Percentiles rank a stretch among this genome's conserved stretches.
These are phyloP conservation scores for Hylaea fasciaria DNA, from an alignment of 2,888 invertebrate genomes.

Conservation along the genomic window DNA sequence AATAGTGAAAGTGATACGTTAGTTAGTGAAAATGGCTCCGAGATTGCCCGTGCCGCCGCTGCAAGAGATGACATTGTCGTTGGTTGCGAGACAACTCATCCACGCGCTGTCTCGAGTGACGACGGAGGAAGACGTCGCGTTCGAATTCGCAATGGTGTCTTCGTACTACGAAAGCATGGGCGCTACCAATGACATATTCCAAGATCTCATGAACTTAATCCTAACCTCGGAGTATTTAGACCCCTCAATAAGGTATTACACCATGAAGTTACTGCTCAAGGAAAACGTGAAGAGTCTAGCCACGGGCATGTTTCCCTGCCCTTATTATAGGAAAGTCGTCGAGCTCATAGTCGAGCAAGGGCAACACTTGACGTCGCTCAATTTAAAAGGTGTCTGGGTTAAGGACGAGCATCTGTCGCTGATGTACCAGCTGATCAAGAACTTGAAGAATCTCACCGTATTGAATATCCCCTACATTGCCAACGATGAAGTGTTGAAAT, in stretches of 20 bases:
- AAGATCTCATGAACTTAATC: conserved; percentile 87
- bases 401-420: conserved; percentile 88
- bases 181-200: conserved; percentile 88
- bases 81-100: conserved; percentile 86
- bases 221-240: conserved; percentile 87
- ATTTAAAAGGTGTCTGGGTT: conserved; percentile 90
- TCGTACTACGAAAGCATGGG: conserved; percentile 86
- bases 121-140: conserved; percentile 83
- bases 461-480: conserved; percentile 89
- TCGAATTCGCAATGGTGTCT: conserved; percentile 85
- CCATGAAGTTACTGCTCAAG: conserved; percentile 87
- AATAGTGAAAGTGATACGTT: conserved; percentile 60
- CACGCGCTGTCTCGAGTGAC: conserved; percentile 86
- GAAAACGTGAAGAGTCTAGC: conserved; percentile 87
- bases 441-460: conserved; percentile 84
- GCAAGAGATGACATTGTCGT: conserved; percentile 85
- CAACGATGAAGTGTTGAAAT: conserved; percentile 87
- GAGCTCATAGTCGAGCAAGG: conserved; percentile 87
- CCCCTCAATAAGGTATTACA: conserved; percentile 87
- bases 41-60: conserved; percentile 86
- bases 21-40: conserved; percentile 84
- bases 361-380: conserved; percentile 86
- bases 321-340: conserved; percentile 88
- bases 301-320: conserved; percentile 89
- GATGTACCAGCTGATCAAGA: conserved; percentile 85